A percentile compares a stretch with the other conserved stretches of the same genome.
phyloP scores from a whole-genome alignment of 2,888 invertebrate genomes.

The Ernsta delagoae region DNA sequence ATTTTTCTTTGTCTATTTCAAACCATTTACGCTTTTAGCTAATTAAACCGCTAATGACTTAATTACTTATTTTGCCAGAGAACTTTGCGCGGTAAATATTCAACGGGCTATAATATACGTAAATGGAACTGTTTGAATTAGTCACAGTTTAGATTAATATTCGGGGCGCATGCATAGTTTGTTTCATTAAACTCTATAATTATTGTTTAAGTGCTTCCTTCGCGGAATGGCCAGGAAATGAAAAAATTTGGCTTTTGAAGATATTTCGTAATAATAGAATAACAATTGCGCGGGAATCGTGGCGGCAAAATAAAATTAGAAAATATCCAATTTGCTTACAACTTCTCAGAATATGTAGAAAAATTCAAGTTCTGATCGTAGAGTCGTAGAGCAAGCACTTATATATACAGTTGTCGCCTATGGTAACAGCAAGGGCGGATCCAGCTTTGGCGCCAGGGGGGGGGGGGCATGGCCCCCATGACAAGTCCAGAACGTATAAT shows the following conservation, averaged over 20 bases:
- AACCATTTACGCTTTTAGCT: conserved; percentile 35
- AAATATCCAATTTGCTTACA: too few relatives aligned
- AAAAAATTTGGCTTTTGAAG: conserved; percentile 6
- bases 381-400: too few relatives aligned
- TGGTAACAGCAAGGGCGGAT: too few relatives aligned
- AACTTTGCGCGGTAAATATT: conserved; percentile 18
- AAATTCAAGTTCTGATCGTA: too few relatives aligned
- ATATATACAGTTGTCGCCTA: too few relatives aligned
- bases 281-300: background rate
- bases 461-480: too few relatives aligned
- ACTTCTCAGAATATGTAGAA: too few relatives aligned
- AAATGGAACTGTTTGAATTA: conserved; percentile 30
- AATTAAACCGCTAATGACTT: conserved; percentile 35
- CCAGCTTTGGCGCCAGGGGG: too few relatives aligned
- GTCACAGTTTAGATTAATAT: conserved; percentile 33
- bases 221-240: conserved; percentile 34
- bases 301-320: background rate
- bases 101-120: conserved; percentile 25
- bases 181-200: conserved; percentile 28
- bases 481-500: too few relatives aligned
- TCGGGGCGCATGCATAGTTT: conserved; percentile 19
- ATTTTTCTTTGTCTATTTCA: conserved; percentile 32
- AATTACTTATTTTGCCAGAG: conserved; percentile 32
- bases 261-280: background rate
- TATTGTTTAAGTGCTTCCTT: conserved; percentile 18